Percentiles rank a stretch among this genome's conserved stretches.
Evolutionary conservation across 2,113 vertebrate species (phyloP).

Genomic region (Smithornis capensis): DNA sequence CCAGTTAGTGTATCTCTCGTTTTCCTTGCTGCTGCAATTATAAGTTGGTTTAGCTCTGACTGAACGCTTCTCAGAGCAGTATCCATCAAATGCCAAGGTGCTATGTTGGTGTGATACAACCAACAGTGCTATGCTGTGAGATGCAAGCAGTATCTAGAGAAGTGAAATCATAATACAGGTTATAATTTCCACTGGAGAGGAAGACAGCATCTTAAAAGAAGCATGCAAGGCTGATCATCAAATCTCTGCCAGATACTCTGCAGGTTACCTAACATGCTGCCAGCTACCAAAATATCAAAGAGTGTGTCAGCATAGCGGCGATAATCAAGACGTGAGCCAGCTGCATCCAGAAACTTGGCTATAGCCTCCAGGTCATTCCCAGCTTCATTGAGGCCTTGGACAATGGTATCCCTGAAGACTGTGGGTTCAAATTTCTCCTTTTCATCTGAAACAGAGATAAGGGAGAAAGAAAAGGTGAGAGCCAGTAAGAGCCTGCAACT

Average conservation of each 20-base stretch:
- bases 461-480: not conserved
- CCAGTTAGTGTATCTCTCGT: not conserved
- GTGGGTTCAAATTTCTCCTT: constrained; percentile 98
- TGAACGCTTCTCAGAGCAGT: not conserved
- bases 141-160: not conserved
- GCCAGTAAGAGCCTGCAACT: not conserved
- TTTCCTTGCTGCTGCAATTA: not conserved
- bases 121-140: not conserved
- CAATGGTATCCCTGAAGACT: constrained; percentile 90
- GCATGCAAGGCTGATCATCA: not conserved
- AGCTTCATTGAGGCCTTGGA: constrained; percentile 90
- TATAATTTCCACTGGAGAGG: not conserved
- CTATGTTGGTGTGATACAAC: too few relatives aligned
- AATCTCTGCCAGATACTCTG: not conserved
- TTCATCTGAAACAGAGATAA: constrained; percentile 81
- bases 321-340: constrained; percentile 89
- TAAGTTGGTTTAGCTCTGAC: not conserved
- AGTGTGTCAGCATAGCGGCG: constrained; percentile 93
- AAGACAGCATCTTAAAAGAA: not conserved
- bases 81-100: not conserved
- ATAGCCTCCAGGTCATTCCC: constrained; percentile 87
- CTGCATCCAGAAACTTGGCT: constrained; percentile 89
- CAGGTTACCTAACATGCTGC: constrained; percentile 90
- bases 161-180: not conserved
- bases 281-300: constrained; percentile 92